Base-by-base conservation (phyloP, 2,113 vertebrate genomes). In the Tachysurus fulvidraco region DNA sequence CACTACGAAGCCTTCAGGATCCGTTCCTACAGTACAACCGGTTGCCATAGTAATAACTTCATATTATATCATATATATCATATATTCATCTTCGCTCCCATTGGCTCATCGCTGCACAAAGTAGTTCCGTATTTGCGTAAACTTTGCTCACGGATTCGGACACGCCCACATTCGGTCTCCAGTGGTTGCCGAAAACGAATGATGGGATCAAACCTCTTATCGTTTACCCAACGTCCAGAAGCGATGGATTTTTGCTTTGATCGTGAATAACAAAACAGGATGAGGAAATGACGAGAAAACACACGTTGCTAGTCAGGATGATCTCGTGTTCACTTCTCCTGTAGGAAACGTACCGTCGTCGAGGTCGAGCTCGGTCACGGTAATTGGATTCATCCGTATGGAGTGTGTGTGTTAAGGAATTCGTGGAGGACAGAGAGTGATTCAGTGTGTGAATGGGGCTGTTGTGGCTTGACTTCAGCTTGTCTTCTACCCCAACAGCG, bases 341-440 rank as follows among this genome's bases (percentile, higher is more conserved):
- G 76, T 82, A 57, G 54, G 52, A 21, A 57, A 79, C 36, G 30
- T 36, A 59, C 78, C 78, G 2, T 59, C 7, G 12, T 80, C 14
- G 11, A 50, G 50, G n/a, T 76, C 57, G 9, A 82, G 86, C 71
- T 76, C 52, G 2, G 59, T 62, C 55, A 14, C 71, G 78, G 84
- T 83, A 86, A 86, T 89, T 64, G 62, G 82, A 73, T 88, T 88
- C 60, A 44, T 54, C 64, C 74, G 73, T 84, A 81, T 89, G 86
- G 86, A 83, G 83, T 88, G 83, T 88, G 86, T 87, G 88, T 83
- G 83, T 88, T 80, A 60, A 81, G 86, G 86, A 89, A 85, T 85
- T 89, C 78, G 41, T 52, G 65, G 80, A 88, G 81, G 54, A 89
- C 89, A 86, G 86, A 89, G 84, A 83, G 73, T n/a, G 84, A 89